Evolutionary conservation across 2,113 vertebrate genomes (phyloP).

Genomic region (Axis porcinus): DNA sequence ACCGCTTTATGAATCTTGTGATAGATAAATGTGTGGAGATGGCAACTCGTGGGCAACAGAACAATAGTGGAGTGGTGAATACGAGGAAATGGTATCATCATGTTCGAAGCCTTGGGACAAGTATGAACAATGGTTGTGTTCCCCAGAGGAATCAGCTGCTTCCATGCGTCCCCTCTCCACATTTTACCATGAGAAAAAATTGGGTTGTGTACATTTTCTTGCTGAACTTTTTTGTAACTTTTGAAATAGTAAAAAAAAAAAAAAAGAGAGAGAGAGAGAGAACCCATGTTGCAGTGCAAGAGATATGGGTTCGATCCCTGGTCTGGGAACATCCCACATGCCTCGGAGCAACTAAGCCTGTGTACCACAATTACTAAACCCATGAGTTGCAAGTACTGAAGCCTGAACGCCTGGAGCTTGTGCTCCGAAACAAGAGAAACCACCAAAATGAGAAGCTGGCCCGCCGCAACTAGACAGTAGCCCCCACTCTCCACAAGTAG

Average conservation of each 20-base stretch:
- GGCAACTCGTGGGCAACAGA: neutral
- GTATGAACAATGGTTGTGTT: neutral
- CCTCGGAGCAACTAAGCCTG: neutral
- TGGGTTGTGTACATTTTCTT: neutral
- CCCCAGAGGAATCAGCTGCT: neutral
- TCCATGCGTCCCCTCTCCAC: neutral
- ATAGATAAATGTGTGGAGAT: neutral
- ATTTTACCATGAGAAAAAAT: neutral
- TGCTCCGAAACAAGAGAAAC: neutral
- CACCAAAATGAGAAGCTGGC: neutral
- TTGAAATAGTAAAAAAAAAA: neutral
- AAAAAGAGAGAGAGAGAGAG: neutral
- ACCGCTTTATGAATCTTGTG: neutral
- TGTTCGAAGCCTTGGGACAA: neutral
- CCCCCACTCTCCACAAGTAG: neutral
- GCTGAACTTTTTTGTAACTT: neutral
- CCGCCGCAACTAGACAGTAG: neutral
- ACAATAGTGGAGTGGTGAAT: neutral
- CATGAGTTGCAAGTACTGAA: neutral
- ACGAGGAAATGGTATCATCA: neutral
- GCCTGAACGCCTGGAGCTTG: fast-evolving
- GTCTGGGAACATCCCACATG: neutral
- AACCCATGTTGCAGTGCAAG: neutral
- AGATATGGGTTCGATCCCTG: neutral
- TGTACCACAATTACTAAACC: neutral